phyloP scores from a whole-genome alignment of 1,140 invertebrate species.

The Homalodisca vitripennis region DNA sequence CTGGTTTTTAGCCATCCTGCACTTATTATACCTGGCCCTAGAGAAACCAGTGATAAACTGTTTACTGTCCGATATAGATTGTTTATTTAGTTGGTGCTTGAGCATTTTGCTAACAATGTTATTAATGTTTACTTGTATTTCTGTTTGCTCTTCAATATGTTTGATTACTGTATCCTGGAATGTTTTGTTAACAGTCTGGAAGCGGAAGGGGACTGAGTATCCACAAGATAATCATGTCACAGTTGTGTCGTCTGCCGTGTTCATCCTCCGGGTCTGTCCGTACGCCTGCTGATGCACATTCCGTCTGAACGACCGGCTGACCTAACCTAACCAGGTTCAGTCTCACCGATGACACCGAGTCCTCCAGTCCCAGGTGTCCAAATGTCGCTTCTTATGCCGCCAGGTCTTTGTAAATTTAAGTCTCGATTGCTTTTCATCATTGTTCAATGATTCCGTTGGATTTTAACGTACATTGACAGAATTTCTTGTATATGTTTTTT shows the following conservation, averaged over 20 bases:
- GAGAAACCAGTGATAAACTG: too few species aligned
- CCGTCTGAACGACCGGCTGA: constrained; percentile 34
- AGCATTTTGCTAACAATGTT: too few species aligned
- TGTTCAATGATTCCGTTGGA: neutral
- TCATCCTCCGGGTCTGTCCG: neutral
- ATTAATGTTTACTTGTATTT: too few species aligned
- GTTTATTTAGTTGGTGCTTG: too few species aligned
- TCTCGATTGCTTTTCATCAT: neutral
- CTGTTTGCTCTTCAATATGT: neutral
- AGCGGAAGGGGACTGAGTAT: constrained; percentile 33
- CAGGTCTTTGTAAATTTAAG: neutral
- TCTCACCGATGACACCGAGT: neutral
- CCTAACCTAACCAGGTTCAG: neutral
- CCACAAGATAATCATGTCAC: constrained; percentile 38
- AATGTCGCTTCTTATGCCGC: neutral
- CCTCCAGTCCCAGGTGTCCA: neutral
- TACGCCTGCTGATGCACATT: constrained; percentile 30
- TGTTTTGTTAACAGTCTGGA: constrained; percentile 7
- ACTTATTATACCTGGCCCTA: too few species aligned
- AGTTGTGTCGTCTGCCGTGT: constrained; percentile 39
- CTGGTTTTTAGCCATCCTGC: too few species aligned
- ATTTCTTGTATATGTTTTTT: too few species aligned
- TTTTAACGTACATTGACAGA: neutral
- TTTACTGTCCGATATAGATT: too few species aligned
- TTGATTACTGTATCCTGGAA: neutral